Evolutionary conservation across 2,113 vertebrate genomes (phyloP).

Genomic region (Calidris pygmaea): DNA sequence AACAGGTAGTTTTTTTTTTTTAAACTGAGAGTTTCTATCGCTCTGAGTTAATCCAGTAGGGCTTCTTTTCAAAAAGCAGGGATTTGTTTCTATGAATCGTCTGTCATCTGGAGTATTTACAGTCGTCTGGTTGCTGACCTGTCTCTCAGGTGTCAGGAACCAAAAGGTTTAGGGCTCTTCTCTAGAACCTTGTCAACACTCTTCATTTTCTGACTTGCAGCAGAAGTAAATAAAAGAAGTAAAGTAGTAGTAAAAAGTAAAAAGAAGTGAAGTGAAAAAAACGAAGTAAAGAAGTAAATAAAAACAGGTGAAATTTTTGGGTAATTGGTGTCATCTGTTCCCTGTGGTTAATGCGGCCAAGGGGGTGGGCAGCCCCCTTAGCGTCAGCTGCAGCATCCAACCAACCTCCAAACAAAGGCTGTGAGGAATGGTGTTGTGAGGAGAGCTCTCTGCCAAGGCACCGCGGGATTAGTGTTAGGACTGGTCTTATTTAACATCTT

Average conservation of each 20-base stretch:
- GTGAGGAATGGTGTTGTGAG: constrained; percentile 26
- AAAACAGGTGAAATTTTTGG: not conserved
- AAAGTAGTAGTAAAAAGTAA: too few species aligned
- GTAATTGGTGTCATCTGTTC: not conserved
- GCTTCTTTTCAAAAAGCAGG: not conserved
- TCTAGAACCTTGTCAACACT: not conserved
- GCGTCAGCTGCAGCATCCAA: constrained; percentile 17
- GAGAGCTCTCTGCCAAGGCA: constrained; percentile 26
- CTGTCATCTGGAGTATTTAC: not conserved
- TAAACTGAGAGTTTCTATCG: not conserved
- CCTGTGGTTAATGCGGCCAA: not conserved
- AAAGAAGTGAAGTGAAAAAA: too few species aligned
- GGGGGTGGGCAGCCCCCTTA: constrained; percentile 32
- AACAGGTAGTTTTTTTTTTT: not conserved
- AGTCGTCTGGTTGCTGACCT: not conserved
- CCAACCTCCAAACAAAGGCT: constrained; percentile 4
- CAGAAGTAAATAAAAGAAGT: not conserved
- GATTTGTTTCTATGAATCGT: not conserved
- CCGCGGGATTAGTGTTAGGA: constrained; percentile 48
- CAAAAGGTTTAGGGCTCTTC: not conserved
- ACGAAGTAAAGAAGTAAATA: not conserved
- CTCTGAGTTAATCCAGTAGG: not conserved
- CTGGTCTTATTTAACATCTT: constrained; percentile 63
- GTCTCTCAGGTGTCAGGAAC: not conserved
- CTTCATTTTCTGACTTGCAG: not conserved